Evolutionary conservation across 37 sponge, comb jelly and placozoan species (phyloP).

Genomic region (Chondrilla cf. caribensis): DNA sequence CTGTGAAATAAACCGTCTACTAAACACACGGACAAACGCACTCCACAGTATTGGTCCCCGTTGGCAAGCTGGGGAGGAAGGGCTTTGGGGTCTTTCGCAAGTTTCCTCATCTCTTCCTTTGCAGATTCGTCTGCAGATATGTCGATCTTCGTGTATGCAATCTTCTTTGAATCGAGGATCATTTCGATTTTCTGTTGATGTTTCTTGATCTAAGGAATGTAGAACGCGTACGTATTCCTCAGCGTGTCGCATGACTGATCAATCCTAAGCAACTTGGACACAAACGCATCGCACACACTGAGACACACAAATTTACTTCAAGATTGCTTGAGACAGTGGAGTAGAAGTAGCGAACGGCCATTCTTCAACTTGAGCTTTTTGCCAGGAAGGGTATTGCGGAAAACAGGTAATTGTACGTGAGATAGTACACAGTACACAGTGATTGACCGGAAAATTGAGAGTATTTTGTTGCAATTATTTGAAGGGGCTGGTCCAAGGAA

Average conservation of each 20-base stretch:
- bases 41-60: slow-evolving; percentile 76
- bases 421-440: too few species aligned
- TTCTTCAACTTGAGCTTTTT: too few species aligned
- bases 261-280: too few species aligned
- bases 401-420: too few species aligned
- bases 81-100: slow-evolving; percentile 62
- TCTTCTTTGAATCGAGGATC: slow-evolving; percentile 73
- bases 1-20: too few species aligned
- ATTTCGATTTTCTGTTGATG: slow-evolving; percentile 82
- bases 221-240: too few species aligned
- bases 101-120: slow-evolving; percentile 75
- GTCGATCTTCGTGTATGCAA: slow-evolving; percentile 57
- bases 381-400: too few species aligned
- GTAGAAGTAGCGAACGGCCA: slow-evolving; percentile 35
- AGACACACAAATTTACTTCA: slow-evolving; percentile 63
- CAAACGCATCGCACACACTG: too few species aligned
- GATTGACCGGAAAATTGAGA: background rate
- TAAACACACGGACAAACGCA: slow-evolving; percentile 13
- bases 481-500: background rate
- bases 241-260: too few species aligned
- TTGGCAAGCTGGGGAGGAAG: slow-evolving; percentile 85
- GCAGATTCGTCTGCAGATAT: slow-evolving; percentile 66
- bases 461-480: background rate
- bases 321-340: slow-evolving; percentile 77
- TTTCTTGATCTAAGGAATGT: slow-evolving; percentile 70